Evolutionary conservation across 1,140 invertebrate species (phyloP).

Genomic region (Bilobella aurantiaca): DNA sequence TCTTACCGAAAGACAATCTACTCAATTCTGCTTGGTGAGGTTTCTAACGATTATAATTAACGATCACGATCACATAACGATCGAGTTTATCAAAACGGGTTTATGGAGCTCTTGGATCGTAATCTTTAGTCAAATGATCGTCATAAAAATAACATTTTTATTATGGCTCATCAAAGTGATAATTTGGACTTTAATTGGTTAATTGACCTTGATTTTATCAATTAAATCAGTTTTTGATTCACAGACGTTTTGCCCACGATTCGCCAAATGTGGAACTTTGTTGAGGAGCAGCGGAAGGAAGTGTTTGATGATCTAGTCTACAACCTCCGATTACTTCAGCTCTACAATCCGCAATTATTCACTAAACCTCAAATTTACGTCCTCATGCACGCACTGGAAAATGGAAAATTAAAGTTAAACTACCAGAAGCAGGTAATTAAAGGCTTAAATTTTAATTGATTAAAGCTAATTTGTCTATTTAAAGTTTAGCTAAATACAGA

Average conservation of each 20-base stretch:
- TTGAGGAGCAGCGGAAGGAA: conserved; percentile 56
- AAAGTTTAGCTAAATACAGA: no score
- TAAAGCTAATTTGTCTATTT: no score
- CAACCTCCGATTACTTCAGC: conserved; percentile 55
- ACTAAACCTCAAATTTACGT: conserved; percentile 52
- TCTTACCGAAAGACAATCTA: conserved; percentile 70
- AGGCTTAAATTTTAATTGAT: no score
- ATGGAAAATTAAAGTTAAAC: conserved; percentile 52
- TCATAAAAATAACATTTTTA: no score
- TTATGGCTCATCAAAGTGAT: background rate
- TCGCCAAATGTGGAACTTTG: conserved; percentile 59
- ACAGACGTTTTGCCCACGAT: conserved; percentile 61
- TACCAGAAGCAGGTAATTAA: conserved; percentile 45
- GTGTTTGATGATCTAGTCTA: conserved; percentile 64
- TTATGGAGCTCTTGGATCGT: no score
- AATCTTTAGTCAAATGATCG: no score
- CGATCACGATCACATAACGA: no score
- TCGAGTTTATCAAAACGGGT: no score
- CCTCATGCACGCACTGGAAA: conserved; percentile 65
- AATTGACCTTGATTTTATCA: no score
- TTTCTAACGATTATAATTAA: no score
- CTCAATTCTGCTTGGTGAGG: conserved; percentile 74
- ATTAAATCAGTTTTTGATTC: conserved; percentile 36
- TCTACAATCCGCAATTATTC: conserved; percentile 46
- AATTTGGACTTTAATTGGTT: conserved; percentile 1